phyloP scores from a whole-genome alignment of 35 echinoderm and acorn worm species.

The Heliocidaris tuberculata region DNA sequence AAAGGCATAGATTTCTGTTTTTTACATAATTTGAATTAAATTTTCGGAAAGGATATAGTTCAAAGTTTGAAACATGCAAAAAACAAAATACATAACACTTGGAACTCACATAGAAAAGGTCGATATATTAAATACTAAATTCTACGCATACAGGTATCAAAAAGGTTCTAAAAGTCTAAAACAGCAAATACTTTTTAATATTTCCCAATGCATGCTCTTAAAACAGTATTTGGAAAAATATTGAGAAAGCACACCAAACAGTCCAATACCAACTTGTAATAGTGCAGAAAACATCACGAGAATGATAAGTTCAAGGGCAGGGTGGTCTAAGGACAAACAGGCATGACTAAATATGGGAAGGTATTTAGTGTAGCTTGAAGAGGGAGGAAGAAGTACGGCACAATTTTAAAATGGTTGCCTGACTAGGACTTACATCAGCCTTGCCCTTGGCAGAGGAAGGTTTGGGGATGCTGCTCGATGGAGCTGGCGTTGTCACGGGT shows the following conservation, averaged over 20 bases:
- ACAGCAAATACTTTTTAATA: background rate
- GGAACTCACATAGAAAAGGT: background rate
- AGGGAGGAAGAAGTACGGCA: background rate
- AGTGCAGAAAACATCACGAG: background rate
- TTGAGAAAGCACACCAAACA: background rate
- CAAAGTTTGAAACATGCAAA: background rate
- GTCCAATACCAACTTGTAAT: background rate
- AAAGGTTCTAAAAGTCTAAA: background rate
- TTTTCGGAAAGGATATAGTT: background rate
- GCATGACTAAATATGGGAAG: background rate
- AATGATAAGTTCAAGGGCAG: background rate
- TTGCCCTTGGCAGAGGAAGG: background rate
- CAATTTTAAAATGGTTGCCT: background rate
- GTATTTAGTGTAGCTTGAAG: background rate
- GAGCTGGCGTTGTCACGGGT: background rate
- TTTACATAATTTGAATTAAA: too few species aligned
- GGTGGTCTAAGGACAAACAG: background rate
- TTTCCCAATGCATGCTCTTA: background rate
- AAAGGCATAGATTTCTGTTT: too few species aligned
- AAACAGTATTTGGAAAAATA: background rate
- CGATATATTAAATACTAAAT: background rate
- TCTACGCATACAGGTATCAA: background rate
- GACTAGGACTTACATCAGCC: background rate
- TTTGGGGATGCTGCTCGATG: conserved; percentile 26
- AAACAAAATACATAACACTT: background rate